Evolutionary conservation across 2,113 vertebrate genomes (phyloP).

Genomic region (Arenaria interpres): DNA sequence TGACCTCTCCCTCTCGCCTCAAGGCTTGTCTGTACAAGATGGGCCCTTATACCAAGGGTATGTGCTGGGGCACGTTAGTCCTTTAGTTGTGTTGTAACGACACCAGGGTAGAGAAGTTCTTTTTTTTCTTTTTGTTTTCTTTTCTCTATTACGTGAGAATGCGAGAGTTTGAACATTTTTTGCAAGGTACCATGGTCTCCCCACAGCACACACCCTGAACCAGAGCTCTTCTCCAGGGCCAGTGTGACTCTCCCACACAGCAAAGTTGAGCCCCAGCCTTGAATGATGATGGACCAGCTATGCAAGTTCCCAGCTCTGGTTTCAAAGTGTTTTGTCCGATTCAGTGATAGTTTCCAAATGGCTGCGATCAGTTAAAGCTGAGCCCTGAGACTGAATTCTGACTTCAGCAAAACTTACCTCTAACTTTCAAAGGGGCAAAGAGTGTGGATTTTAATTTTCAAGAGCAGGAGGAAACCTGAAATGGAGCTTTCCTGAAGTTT

Average conservation of each 20-base stretch:
- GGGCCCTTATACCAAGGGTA: not conserved
- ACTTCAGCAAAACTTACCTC: not conserved
- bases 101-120: not conserved
- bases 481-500: not conserved
- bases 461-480: not conserved
- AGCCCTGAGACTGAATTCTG: not conserved
- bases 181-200: not conserved
- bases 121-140: not conserved
- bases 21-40: slow-evolving; percentile 16
- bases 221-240: not conserved
- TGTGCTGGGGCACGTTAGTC: slow-evolving; percentile 3
- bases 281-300: not conserved
- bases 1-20: slow-evolving; percentile 24
- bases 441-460: not conserved
- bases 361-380: not conserved
- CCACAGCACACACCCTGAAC: not conserved
- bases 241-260: not conserved
- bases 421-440: not conserved
- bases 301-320: not conserved
- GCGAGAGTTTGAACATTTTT: not conserved
- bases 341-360: not conserved
- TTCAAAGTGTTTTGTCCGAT: not conserved
- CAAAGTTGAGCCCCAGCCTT: not conserved
- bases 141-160: not conserved
- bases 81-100: not conserved